Percentiles rank a stretch among this genome's conserved stretches.
Evolutionary conservation across 2,113 vertebrate species (phyloP).

Genomic region (Nannospalax galili): DNA sequence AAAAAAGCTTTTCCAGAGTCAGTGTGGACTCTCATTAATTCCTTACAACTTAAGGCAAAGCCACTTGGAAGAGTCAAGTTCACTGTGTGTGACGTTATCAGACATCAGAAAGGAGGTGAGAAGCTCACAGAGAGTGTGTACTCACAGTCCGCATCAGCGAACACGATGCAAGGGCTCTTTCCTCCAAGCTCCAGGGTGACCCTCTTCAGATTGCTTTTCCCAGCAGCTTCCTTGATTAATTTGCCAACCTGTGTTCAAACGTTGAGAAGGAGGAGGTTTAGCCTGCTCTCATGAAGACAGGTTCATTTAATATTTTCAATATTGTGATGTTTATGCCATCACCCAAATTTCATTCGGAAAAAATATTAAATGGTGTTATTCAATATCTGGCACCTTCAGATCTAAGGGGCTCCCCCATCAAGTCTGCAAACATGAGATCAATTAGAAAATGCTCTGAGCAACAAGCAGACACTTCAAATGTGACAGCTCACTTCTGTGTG

Average conservation of each 20-base stretch:
- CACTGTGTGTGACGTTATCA: background rate
- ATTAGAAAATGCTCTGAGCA: background rate
- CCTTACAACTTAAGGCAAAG: background rate
- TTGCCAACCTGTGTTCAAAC: conserved; percentile 90
- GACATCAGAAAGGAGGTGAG: background rate
- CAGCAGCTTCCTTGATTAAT: conserved; percentile 92
- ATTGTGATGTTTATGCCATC: background rate
- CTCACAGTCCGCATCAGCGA: conserved; percentile 94
- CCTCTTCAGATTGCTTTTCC: conserved; percentile 93
- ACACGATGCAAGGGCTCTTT: conserved; percentile 94
- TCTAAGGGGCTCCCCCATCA: background rate
- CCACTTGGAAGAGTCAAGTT: background rate
- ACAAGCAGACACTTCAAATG: background rate
- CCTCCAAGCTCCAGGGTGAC: conserved; percentile 94
- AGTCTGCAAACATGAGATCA: background rate
- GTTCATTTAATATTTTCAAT: background rate
- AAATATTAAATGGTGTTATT: background rate
- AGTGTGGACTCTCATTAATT: background rate
- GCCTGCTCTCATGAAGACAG: background rate
- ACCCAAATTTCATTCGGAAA: background rate
- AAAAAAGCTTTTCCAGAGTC: background rate
- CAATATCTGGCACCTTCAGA: background rate
- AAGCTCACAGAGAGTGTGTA: conserved; percentile 40
- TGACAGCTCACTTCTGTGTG: background rate
- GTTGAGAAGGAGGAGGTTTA: conserved; percentile 40